Conservation (phyloP, 1,140 invertebrate genomes). For the Mizuhopecten yessoensis region DNA sequence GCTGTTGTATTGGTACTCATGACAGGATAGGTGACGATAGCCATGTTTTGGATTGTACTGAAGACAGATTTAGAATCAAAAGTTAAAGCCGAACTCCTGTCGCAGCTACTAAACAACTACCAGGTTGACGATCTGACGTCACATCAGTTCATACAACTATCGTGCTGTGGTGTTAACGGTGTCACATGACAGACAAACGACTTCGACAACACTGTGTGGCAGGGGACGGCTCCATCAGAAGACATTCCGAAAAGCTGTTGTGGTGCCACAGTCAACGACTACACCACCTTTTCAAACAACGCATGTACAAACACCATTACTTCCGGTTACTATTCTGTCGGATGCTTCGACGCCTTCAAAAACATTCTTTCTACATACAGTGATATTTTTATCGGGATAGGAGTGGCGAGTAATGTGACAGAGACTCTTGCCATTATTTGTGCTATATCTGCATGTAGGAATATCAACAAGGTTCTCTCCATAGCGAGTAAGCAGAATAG, state of each 20-base stretch:
- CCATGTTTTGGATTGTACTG: background rate
- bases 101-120: constrained; percentile 42
- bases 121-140: constrained; percentile 47
- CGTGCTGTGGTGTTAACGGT: constrained; percentile 52
- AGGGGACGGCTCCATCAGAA: background rate
- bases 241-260: constrained; percentile 46
- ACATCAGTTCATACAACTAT: constrained; percentile 53
- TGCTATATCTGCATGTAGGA: background rate
- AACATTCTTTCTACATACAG: constrained; percentile 48
- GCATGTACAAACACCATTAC: constrained; percentile 35
- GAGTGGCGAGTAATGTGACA: constrained; percentile 5
- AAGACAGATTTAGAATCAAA: background rate
- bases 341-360: constrained; percentile 51
- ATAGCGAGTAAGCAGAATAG: background rate
- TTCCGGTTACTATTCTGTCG: constrained; percentile 44
- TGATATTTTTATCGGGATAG: constrained; percentile 43
- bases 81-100: constrained; percentile 44
- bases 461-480: background rate
- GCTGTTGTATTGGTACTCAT: no score
- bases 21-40: background rate
- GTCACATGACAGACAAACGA: constrained; percentile 52
- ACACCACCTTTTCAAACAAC: constrained; percentile 32
- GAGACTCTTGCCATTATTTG: background rate
- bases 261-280: background rate
- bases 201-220: constrained; percentile 50